These are phyloP conservation scores for Struthio camelus DNA, from an alignment of 2,113 vertebrate genomes.

Conservation along the genomic window DNA sequence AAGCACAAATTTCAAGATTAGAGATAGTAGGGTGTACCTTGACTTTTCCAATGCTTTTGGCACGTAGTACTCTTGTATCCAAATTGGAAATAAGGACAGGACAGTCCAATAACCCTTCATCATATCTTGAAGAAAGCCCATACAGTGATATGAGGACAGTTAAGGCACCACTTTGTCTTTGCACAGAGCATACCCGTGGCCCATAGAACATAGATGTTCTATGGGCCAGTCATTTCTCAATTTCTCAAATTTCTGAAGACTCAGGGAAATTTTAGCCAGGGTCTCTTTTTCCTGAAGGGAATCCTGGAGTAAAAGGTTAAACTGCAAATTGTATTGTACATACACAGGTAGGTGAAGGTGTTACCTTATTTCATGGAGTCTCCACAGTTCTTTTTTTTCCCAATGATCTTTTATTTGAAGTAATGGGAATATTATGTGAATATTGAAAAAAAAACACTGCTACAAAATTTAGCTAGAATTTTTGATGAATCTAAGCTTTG, in stretches of 20 bases:
- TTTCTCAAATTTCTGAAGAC: background rate
- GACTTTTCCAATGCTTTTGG: background rate
- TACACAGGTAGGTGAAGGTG: background rate
- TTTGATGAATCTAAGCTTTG: background rate
- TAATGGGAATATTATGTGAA: background rate
- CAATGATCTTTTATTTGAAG: background rate
- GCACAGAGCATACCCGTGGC: background rate
- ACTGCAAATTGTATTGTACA: background rate
- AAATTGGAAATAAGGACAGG: background rate
- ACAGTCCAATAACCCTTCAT: background rate
- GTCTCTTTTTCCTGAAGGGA: background rate
- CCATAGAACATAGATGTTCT: too few relatives aligned
- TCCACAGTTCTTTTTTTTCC: background rate
- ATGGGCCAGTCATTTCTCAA: background rate
- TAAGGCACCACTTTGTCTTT: background rate
- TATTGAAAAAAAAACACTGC: background rate
- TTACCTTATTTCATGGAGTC: background rate
- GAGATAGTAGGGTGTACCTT: background rate
- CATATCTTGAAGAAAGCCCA: background rate
- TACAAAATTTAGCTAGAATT: background rate
- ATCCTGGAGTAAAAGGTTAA: background rate
- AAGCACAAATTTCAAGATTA: background rate
- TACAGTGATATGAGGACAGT: background rate
- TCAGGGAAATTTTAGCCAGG: background rate
- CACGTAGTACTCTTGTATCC: background rate